Evolutionary conservation across 92 coral and sea anemone genomes (phyloP).

Genomic region (Plumapathes pennacea): DNA sequence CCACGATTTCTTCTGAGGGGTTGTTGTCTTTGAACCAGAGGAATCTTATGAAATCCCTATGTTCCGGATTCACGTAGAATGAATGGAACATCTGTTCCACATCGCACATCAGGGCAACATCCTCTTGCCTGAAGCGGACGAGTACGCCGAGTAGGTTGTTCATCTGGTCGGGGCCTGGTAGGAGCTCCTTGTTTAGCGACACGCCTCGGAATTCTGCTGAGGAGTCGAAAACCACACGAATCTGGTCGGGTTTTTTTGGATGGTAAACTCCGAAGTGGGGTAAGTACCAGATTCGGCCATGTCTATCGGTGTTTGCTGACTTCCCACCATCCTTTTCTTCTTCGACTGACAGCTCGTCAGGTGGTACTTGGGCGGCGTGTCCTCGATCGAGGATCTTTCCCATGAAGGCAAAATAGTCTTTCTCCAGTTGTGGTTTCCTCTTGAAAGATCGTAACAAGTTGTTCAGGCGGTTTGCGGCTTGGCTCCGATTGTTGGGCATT

Average conservation of each 20-base stretch:
- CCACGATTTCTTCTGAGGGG: constrained; percentile 14
- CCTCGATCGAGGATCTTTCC: not conserved
- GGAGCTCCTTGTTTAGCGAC: constrained; percentile 9
- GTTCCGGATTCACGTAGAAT: constrained; percentile 7
- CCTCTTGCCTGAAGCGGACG: constrained; percentile 2
- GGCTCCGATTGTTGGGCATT: constrained; percentile 5
- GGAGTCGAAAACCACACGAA: constrained; percentile 15
- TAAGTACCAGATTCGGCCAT: constrained; percentile 5
- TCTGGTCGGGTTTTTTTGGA: constrained; percentile 12
- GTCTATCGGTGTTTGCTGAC: not conserved
- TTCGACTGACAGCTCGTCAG: not conserved
- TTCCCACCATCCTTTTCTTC: too few species aligned
- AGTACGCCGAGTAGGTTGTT: constrained; percentile 11
- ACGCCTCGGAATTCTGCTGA: constrained; percentile 8
- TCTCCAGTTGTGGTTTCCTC: not conserved
- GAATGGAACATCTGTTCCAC: constrained; percentile 41
- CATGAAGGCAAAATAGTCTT: not conserved
- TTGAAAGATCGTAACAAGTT: not conserved
- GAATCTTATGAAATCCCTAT: constrained; percentile 14
- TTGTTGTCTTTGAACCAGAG: constrained; percentile 29
- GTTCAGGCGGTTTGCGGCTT: not conserved
- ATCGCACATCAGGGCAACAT: constrained; percentile 25
- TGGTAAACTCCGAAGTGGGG: constrained; percentile 20
- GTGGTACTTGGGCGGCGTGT: constrained; percentile 4
- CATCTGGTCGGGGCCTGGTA: constrained; percentile 22